Evolutionary conservation across 2,797 vertebrate genomes (phyloP), one percentile per base, ranked within the genome.

Genomic region (Luscinia megarhynchos): DNA sequence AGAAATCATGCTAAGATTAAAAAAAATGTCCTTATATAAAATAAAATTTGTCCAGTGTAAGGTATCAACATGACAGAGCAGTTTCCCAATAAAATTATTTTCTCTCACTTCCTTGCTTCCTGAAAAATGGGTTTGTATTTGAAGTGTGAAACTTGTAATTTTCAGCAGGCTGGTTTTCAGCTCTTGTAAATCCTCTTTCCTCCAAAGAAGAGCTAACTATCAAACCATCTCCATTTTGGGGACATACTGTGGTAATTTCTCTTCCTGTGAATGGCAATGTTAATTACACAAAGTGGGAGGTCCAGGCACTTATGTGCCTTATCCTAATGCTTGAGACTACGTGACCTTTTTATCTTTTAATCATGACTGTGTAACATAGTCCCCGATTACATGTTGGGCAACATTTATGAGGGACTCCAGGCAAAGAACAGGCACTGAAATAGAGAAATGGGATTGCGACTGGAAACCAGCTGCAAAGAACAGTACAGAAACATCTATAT

Each of bases 71-170:
- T 30, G 26, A 34, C n/a, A 63, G 36, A 92, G 46, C 18, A 27
- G 38, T 54, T 85, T 91, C 32, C 58, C 0, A 0, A 68, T 50
- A 45, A 93, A 83, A 87, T 82, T 79, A 84, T 82, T 89, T 93
- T 87, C 70, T 89, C n/a, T 82, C 70, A 81, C 51, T 81, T 87
- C 23, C 29, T 74, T 41, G 9, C 29, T 67, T 40, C 32, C 21
- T 79, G 66, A 90, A 92, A 92, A 93, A 64, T 0, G 0, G n/a
- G 55, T 32, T 79, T 82, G 48, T 59, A 51, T 76, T 36, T 63
- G 18, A 86, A 84, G 83, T 68, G 50, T 68, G 67, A 92, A 96
- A 90, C 67, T 68, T 43, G 18, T 11, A 62, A 89, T 90, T 93
- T 95, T 81, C 73, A 86, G 55, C 32, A 48, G 59, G 29, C 51